Evolutionary conservation across 2,797 vertebrate genomes (phyloP), one percentile per base, ranked within the genome.

Genomic region (Myioborus melanocephalus): DNA sequence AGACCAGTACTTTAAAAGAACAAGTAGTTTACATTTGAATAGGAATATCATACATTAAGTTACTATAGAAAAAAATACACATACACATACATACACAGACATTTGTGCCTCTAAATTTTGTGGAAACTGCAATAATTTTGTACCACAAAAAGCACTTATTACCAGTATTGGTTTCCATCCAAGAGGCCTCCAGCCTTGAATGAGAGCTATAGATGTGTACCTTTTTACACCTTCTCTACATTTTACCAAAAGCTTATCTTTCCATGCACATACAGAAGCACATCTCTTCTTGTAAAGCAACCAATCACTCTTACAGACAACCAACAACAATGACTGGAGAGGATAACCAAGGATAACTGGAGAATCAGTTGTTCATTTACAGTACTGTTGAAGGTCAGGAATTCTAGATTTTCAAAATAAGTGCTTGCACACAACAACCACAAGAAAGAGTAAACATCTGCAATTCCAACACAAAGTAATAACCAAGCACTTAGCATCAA

Each of bases 1-100:
- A 93, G 76, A 84, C 73, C 57, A 32, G 23, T 71, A 93, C 30
- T 97, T 97, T 63, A 94, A 93, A 90, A 96, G 55, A 92, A 92
- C 88, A 94, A 90, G 28, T 18, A 95, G 53, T 94, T 92, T 95
- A 96, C 90, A 97, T 96, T 95, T 87, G 89, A 97, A 95, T 80
- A 94, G 52, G 17, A 87, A 94, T 87, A 94, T 27, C 94, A 90
- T 86, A 97, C 55, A 97, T 96, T 93, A 94, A 96, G 47, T 96
- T 95, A 93, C 44, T 85, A 55, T 81, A 95, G 66, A 87, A 77
- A 96, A 93, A 26, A 68, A 73, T 23, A 87, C 27, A 66, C 23
- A 93, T 3, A 68, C 8, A 85, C n/a, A 68, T 10, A 71, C 26
- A 85, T 30, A 64, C 30, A 81, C 28, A 86, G 32, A 86, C 23